phyloP scores from a whole-genome alignment of 2,113 vertebrate species.

The Neogale vison region DNA sequence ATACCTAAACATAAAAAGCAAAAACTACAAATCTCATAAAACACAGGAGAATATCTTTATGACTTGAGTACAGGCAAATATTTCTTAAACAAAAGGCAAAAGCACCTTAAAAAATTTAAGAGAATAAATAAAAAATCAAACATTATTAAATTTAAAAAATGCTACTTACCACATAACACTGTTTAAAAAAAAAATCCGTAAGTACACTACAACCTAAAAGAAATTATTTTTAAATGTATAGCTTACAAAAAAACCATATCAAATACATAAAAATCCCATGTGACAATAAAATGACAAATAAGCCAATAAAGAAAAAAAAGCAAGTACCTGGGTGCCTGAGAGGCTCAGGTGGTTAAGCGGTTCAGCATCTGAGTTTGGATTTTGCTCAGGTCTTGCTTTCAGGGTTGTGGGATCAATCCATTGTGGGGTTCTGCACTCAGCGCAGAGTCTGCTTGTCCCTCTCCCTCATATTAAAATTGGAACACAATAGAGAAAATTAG shows the following conservation, averaged over 20 bases:
- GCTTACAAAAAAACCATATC: neutral
- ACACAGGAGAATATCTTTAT: neutral
- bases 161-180: neutral
- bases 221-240: neutral
- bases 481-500: neutral
- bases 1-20: neutral
- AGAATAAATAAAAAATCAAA: neutral
- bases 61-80: neutral
- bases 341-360: neutral
- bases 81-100: neutral
- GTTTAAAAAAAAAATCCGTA: neutral
- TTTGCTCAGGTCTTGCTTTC: neutral
- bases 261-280: neutral
- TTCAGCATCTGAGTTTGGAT: neutral
- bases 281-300: neutral
- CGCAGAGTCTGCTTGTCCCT: neutral
- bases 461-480: neutral
- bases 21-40: neutral
- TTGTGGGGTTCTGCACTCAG: neutral
- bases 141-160: neutral
- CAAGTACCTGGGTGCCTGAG: neutral
- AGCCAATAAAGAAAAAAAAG: neutral
- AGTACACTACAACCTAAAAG: neutral
- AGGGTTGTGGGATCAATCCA: neutral
- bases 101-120: neutral